Evolutionary conservation across 2,113 vertebrate genomes (phyloP).

Genomic region (Macrotus californicus): DNA sequence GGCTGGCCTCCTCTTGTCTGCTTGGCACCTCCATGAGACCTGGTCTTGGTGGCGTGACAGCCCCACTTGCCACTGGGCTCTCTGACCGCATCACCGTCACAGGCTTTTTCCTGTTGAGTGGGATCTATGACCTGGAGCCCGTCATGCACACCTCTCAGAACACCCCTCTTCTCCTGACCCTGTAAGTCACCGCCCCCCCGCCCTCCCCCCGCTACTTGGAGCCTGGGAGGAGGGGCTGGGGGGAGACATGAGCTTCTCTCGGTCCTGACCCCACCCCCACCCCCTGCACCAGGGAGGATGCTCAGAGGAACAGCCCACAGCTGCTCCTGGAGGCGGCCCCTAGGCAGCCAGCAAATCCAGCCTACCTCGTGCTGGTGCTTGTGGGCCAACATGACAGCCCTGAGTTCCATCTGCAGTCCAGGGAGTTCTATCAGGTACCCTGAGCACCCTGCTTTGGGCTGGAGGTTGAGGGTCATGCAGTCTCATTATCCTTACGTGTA

Average conservation of each 20-base stretch:
- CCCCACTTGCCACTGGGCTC: neutral
- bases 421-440: slow-evolving; percentile 86
- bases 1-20: neutral
- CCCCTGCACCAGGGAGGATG: slow-evolving; percentile 84
- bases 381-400: slow-evolving; percentile 91
- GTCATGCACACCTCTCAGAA: slow-evolving; percentile 87
- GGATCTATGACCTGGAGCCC: slow-evolving; percentile 91
- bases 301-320: slow-evolving; percentile 89
- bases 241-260: neutral
- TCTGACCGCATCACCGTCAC: neutral
- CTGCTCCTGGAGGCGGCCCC: slow-evolving; percentile 68
- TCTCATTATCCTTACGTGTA: neutral
- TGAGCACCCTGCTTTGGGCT: neutral
- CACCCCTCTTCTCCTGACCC: slow-evolving; percentile 82
- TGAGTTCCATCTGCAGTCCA: slow-evolving; percentile 89
- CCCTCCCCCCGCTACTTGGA: fast-evolving
- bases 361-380: slow-evolving; percentile 81
- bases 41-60: no score
- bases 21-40: fast-evolving
- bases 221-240: neutral
- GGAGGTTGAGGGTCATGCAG: fast-evolving
- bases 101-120: slow-evolving; percentile 93
- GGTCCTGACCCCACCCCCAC: neutral
- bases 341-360: neutral
- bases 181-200: slow-evolving; percentile 76